Evolutionary conservation across 2,888 invertebrate genomes (phyloP).

Genomic region (Parnassius glacialis): DNA sequence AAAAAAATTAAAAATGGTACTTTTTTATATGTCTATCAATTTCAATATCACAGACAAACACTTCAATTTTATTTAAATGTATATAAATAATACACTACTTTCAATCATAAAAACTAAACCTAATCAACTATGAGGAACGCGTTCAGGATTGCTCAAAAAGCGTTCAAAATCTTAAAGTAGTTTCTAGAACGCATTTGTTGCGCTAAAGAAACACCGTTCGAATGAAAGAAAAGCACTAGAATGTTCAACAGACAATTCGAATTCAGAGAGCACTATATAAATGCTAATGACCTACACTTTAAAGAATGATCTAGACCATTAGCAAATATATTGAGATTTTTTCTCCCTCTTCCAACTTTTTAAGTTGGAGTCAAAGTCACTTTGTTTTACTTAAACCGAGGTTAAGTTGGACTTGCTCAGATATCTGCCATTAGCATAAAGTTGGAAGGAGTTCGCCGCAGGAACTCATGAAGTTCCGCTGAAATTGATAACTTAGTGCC

Average conservation of each 20-base stretch:
- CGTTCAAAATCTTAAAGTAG: too few species aligned
- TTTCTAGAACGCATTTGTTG: neutral
- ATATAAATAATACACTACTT: too few species aligned
- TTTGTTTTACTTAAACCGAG: slow-evolving; percentile 69
- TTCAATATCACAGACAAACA: too few species aligned
- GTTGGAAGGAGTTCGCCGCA: slow-evolving; percentile 55
- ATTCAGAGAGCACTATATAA: slow-evolving; percentile 29
- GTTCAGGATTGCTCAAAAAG: too few species aligned
- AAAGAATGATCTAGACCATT: slow-evolving; percentile 41
- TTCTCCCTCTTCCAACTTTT: slow-evolving; percentile 45
- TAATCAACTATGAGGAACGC: too few species aligned
- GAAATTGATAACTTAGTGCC: slow-evolving; percentile 67
- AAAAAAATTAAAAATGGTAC: too few species aligned
- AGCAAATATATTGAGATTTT: slow-evolving; percentile 54
- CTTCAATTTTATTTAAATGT: too few species aligned
- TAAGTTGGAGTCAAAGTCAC: slow-evolving; percentile 53
- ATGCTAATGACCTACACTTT: slow-evolving; percentile 35
- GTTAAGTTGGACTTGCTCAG: slow-evolving; percentile 55
- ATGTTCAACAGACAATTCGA: neutral
- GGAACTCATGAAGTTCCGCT: slow-evolving; percentile 60
- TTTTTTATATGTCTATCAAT: too few species aligned
- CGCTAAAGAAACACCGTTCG: neutral
- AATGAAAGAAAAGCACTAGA: neutral
- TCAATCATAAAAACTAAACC: too few species aligned
- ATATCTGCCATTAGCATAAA: slow-evolving; percentile 74